A percentile compares a stretch with the other conserved stretches of the same genome.
These are phyloP conservation scores for Alectura lathami DNA, from an alignment of 2,113 vertebrate species.

Conservation along the genomic window DNA sequence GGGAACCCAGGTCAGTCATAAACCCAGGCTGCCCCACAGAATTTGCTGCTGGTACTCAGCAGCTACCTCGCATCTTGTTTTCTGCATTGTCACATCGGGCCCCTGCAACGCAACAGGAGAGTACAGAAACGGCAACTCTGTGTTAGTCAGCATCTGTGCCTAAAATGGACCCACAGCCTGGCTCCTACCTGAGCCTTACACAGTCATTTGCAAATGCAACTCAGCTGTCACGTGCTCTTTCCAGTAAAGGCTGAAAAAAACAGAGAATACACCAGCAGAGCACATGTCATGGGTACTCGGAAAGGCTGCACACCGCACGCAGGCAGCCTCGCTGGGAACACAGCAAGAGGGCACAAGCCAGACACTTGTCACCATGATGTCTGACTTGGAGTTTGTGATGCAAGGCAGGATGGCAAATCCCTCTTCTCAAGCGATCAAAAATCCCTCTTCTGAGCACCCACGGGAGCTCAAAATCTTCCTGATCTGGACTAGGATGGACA, in stretches of 20 bases:
- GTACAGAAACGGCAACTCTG: not conserved
- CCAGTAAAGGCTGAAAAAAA: not conserved
- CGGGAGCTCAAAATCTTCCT: not conserved
- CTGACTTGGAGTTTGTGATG: not conserved
- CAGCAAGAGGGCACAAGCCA: not conserved
- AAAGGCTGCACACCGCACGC: no score
- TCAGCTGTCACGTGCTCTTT: not conserved
- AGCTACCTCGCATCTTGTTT: not conserved
- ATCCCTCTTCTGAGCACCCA: not conserved
- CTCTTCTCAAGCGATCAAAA: not conserved
- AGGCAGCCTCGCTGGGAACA: not conserved
- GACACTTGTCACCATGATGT: not conserved
- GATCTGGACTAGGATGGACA: not conserved
- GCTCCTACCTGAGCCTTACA: not conserved
- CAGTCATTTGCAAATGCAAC: not conserved
- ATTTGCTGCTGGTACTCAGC: not conserved
- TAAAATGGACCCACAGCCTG: not conserved
- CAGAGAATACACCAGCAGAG: not conserved
- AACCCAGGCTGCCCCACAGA: not conserved
- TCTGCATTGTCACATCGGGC: not conserved
- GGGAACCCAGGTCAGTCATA: not conserved
- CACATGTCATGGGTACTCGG: fast-evolving
- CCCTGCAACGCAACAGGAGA: not conserved
- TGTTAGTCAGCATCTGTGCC: not conserved
- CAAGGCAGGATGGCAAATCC: not conserved